Evolutionary conservation across 2,888 invertebrate species (phyloP), one percentile per base, ranked within the genome.

Genomic region (Sinotaia quadrata): DNA sequence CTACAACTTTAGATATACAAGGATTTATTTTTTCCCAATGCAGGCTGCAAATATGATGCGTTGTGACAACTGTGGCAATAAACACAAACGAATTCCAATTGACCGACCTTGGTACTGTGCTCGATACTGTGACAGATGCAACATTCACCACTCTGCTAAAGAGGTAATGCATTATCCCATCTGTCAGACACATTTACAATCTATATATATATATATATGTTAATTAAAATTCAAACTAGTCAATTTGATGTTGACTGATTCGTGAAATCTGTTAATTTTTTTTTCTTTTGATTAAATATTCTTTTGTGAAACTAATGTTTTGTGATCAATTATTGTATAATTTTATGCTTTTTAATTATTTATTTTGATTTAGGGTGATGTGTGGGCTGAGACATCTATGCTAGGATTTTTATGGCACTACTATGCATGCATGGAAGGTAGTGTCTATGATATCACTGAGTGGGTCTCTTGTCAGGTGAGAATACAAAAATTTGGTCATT

Each of bases 381-480:
- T 97, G 82, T 97, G 97, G 97, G 96, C 97, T 57, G 97, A 97
- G 89, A 95, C 95, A 51, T 82, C 86, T 15, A 92, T 94, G 90
- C 91, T 96, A 89, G 96, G 97, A 21, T 92, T 96, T 80, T 91
- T 94, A 58, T 96, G 96, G 93, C 94, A 95, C 90, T 97, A 97
- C 91, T 95, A 94, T 89, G 96, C 97, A 63, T 95, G 96, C 83
- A 97, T 97, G 96, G 97, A 97, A 88, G 95, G 95, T 67, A 94
- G 94, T 74, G 94, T 97, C 36, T 97, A 95, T 88, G 96, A 97
- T 89, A 96, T 98, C 82, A 97, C 96, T 56, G 96, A 97, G 89
- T 97, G 97, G 97, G 97, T 97, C 29, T 94, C 94, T 77, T 97
- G 97, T 89, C 96, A 97, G 91, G 94, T 89, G 79, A 75, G 76